A percentile compares a stretch with the other conserved stretches of the same genome.
Conservation (phyloP, 2,113 vertebrate genomes). For the Cyphomyrus discorhynchus region DNA sequence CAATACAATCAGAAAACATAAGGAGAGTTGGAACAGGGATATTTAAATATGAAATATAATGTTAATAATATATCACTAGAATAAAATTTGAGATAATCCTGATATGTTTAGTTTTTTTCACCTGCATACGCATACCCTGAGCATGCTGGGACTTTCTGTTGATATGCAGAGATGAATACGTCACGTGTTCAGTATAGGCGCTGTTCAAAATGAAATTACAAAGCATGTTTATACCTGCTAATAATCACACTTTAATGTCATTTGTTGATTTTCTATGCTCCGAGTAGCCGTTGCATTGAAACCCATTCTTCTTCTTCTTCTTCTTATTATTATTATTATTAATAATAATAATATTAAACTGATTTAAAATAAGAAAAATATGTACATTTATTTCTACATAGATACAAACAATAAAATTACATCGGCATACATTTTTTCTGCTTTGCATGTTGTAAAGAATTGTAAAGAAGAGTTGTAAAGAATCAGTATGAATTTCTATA, state of each 20-base stretch:
- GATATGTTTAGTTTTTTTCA: background rate
- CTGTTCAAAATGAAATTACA: background rate
- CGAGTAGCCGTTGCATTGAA: background rate
- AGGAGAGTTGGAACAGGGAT: background rate
- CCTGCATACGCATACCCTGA: background rate
- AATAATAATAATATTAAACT: background rate
- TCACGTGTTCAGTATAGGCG: background rate
- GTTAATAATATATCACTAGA: background rate
- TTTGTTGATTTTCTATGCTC: background rate
- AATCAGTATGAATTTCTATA: background rate
- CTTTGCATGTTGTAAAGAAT: background rate
- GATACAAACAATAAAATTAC: background rate
- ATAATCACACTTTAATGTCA: background rate
- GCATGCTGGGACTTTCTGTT: background rate
- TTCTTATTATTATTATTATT: background rate
- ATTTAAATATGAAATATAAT: background rate
- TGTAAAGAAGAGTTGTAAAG: background rate
- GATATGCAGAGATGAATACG: background rate
- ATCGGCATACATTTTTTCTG: background rate
- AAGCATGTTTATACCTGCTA: background rate
- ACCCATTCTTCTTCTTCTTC: background rate
- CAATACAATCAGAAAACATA: background rate
- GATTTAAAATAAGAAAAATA: background rate
- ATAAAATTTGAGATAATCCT: background rate
- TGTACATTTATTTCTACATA: background rate